Base-by-base conservation (phyloP, 1,140 invertebrate species). In the Caenorhabditis brenneri region DNA sequence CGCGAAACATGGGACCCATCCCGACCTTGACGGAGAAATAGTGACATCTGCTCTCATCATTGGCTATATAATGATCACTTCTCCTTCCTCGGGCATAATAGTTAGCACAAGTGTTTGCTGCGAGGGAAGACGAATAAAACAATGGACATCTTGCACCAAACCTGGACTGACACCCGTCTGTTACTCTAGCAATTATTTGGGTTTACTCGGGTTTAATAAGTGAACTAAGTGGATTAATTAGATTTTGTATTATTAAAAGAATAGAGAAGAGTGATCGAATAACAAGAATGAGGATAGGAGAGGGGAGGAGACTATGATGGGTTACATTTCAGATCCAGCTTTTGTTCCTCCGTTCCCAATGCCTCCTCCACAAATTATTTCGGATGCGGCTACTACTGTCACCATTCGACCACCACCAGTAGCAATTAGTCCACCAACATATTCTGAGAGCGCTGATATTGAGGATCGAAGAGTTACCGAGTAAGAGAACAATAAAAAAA, bases 161-260 rank as follows among this genome's bases (percentile, higher is more conserved):
- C 27, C 65, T 55, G 53, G 22, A 5, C 36, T 74, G 65, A 74
- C 65, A 74, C 65, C 65, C 65, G 65, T 74, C 65, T 74, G 65
- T 74, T 74, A 74, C 65, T 74, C 65, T 42, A 24, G 65, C 65
- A 74, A 74, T 74, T 74, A 74, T 36, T 74, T 42, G 6, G 16
- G 33, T 74, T 74, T 42, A 15, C 65, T 24, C 36, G 36, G 65
- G 65, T 74, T 74, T 74, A 74, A 74, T 74, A 74, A 74, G 36
- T 74, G 65, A 74, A 74, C 65, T 42, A 74, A 74, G 65, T 74
- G 65, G 65, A 46, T 27, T 74, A 74, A 74, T 74, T 74, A 74
- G 36, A 74, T 74, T 74, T 74, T 74, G 65, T 74, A 16, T 74
- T 74, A 74, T 42, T 74, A 74, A 12, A 74, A 74, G n/a, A n/a